Evolutionary conservation across 2,797 vertebrate genomes (phyloP).

Genomic region (Xenops minutus): DNA sequence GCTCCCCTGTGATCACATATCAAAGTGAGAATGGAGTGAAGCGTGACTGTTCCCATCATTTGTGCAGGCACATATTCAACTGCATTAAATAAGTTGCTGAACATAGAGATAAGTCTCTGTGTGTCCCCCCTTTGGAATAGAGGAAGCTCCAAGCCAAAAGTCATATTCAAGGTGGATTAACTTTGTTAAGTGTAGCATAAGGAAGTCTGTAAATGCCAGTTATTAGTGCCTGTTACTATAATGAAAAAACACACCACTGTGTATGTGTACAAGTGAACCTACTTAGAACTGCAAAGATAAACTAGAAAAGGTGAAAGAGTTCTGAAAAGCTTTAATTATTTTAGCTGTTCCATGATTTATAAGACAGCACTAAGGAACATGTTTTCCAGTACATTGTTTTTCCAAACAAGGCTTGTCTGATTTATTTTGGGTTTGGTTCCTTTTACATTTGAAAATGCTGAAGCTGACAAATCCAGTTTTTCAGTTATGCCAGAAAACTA

Average conservation of each 20-base stretch:
- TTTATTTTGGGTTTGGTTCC: neutral
- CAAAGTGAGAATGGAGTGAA: neutral
- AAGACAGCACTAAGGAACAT: neutral
- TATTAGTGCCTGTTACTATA: neutral
- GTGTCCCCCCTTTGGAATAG: neutral
- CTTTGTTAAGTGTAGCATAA: neutral
- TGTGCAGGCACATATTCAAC: neutral
- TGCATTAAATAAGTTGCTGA: neutral
- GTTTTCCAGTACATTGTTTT: neutral
- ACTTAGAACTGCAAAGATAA: neutral
- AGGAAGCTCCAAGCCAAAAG: neutral
- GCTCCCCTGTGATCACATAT: neutral
- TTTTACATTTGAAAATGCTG: neutral
- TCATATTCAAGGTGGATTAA: neutral
- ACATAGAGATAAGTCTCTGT: neutral
- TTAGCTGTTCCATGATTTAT: neutral
- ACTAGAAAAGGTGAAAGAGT: neutral
- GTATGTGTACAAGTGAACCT: neutral
- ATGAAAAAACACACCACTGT: neutral
- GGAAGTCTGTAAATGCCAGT: neutral
- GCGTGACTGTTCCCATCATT: neutral
- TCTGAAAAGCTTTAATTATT: neutral
- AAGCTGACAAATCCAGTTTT: neutral
- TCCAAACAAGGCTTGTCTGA: neutral
- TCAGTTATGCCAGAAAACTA: neutral